Evolutionary conservation across 2,797 vertebrate species (phyloP).

Genomic region (Lepus townsendii): DNA sequence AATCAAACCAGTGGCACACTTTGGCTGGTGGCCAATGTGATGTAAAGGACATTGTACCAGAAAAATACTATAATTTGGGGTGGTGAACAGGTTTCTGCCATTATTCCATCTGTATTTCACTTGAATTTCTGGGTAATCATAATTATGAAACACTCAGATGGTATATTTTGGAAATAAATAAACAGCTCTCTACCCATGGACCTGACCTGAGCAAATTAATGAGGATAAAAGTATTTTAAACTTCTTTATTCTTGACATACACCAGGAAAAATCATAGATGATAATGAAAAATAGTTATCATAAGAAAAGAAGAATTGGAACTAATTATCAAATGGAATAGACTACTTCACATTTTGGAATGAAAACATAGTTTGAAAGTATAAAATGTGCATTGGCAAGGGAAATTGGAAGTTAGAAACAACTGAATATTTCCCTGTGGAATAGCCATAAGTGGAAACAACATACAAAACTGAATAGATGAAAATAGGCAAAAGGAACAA

Average conservation of each 20-base stretch:
- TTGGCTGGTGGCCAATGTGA: neutral
- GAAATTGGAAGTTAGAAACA: neutral
- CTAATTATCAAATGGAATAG: neutral
- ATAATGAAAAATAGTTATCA: neutral
- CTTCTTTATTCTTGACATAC: constrained; percentile 39
- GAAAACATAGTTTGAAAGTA: neutral
- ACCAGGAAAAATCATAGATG: neutral
- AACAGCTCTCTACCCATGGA: neutral
- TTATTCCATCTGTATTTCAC: constrained; percentile 20
- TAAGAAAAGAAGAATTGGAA: neutral
- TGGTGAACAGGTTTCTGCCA: constrained; percentile 2
- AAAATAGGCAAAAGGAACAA: neutral
- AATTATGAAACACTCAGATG: constrained; percentile 52
- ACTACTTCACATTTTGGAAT: constrained; percentile 7
- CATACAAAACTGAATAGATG: neutral
- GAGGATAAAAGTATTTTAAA: constrained; percentile 58
- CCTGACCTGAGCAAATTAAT: constrained; percentile 50
- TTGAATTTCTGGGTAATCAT: constrained; percentile 51
- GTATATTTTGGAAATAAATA: constrained; percentile 45
- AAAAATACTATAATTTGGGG: constrained; percentile 39
- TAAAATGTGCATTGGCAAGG: neutral
- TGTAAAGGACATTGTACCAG: constrained; percentile 2
- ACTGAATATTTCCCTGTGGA: neutral
- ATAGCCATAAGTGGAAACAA: neutral
- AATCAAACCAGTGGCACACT: neutral